A percentile compares a stretch with the other conserved stretches of the same genome.
Evolutionary conservation across 2,797 vertebrate species (phyloP).

Genomic region (Acanthurus tractus): DNA sequence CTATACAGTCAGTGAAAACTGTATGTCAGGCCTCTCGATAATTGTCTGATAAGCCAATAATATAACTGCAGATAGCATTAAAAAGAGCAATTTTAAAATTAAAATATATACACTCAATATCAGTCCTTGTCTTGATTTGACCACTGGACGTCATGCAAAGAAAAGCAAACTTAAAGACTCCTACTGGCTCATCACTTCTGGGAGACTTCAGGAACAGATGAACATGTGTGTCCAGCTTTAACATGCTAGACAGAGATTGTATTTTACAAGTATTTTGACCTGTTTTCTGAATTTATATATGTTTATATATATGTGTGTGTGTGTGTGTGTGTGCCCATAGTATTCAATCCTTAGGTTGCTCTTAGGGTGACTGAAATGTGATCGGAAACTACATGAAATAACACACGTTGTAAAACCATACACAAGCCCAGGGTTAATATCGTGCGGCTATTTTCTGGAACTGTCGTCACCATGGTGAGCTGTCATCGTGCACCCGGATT

Average conservation of each 20-base stretch:
- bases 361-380: background rate
- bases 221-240: background rate
- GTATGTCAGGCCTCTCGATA: background rate
- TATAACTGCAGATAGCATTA: background rate
- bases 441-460: conserved; percentile 72
- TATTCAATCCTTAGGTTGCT: background rate
- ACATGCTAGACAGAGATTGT: background rate
- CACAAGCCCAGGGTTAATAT: conserved; percentile 31
- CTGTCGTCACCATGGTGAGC: conserved; percentile 77
- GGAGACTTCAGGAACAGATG: background rate
- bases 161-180: background rate
- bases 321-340: too few species aligned
- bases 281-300: too few species aligned
- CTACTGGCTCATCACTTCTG: background rate
- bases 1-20: conserved; percentile 16
- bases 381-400: background rate
- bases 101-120: background rate
- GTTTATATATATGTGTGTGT: too few species aligned
- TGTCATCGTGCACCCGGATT: conserved; percentile 74
- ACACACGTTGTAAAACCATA: conserved; percentile 33
- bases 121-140: background rate
- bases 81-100: background rate
- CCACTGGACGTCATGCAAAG: background rate
- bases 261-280: background rate
- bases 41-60: background rate